These are phyloP conservation scores for Eumaeus atala DNA, from an alignment of 1,140 invertebrate genomes.

Conservation along the genomic window DNA sequence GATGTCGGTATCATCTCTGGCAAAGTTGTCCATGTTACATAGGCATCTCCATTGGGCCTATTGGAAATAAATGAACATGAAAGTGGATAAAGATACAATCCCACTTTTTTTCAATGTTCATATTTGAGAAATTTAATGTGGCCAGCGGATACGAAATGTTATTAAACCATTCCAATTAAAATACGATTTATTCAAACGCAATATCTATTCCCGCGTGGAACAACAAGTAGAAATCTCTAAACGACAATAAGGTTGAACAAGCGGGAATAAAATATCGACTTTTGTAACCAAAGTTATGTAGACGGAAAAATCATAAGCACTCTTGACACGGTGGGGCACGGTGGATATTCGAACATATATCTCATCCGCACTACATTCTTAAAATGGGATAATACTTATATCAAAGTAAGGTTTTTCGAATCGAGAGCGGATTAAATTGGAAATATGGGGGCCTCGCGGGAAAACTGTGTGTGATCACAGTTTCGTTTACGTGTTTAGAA, in stretches of 20 bases:
- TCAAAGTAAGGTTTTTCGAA: constrained; percentile 51
- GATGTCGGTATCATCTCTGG: too few species aligned
- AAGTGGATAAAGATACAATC: too few species aligned
- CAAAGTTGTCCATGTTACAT: too few species aligned
- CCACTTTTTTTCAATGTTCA: too few species aligned
- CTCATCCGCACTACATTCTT: constrained; percentile 15
- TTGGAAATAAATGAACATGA: too few species aligned
- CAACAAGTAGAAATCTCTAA: constrained; percentile 50
- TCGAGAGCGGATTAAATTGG: constrained; percentile 54
- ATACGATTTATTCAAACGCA: constrained; percentile 37
- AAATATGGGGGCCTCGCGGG: constrained; percentile 59
- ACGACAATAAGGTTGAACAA: constrained; percentile 60
- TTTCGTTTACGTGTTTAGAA: constrained; percentile 15
- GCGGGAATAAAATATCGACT: constrained; percentile 62
- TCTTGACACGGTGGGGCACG: constrained; percentile 13
- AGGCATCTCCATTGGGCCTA: too few species aligned
- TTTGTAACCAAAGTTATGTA: constrained; percentile 27
- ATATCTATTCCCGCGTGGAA: constrained; percentile 43
- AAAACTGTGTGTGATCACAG: constrained; percentile 38
- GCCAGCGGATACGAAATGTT: too few species aligned
- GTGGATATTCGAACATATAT: constrained; percentile 12
- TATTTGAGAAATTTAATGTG: too few species aligned
- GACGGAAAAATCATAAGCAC: constrained; percentile 11
- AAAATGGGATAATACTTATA: constrained; percentile 37
- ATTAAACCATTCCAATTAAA: constrained; percentile 8